Percentiles rank a stretch among this genome's conserved stretches.
phyloP scores from a whole-genome alignment of 2,888 invertebrate species.

The Oscheius sp. region DNA sequence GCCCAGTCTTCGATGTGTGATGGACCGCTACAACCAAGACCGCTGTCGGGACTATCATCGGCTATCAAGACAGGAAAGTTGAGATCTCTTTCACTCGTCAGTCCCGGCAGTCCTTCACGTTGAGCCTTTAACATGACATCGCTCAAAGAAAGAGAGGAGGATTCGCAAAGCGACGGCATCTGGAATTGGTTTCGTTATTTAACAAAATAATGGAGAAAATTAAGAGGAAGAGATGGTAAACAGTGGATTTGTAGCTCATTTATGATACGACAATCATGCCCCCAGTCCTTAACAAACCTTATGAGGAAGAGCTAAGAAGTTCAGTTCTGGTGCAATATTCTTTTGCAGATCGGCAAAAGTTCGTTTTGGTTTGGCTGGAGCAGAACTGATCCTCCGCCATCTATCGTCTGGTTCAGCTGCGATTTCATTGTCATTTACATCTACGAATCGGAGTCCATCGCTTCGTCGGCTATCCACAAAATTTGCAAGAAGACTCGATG shows the following conservation, averaged over 20 bases:
- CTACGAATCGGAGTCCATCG: constrained; percentile 42
- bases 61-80: constrained; percentile 32
- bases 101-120: constrained; percentile 40
- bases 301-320: constrained; percentile 66
- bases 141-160: constrained; percentile 46
- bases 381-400: constrained; percentile 20
- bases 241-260: neutral
- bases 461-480: constrained; percentile 49
- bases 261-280: neutral
- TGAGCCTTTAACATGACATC: constrained; percentile 45
- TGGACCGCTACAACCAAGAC: constrained; percentile 68
- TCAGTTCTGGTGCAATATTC: constrained; percentile 59
- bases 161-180: constrained; percentile 58
- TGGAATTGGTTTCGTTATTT: constrained; percentile 6
- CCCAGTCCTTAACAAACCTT: constrained; percentile 47
- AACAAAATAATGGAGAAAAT: neutral
- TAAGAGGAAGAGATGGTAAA: neutral
- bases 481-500: constrained; percentile 61
- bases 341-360: constrained; percentile 65
- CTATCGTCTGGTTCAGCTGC: constrained; percentile 27
- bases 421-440: constrained; percentile 70
- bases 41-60: constrained; percentile 63
- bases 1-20: constrained; percentile 90
- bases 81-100: constrained; percentile 45
- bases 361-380: constrained; percentile 45